These are phyloP conservation scores for Leptoclinus maculatus DNA, from an alignment of 2,797 vertebrate species.

Conservation along the genomic window DNA sequence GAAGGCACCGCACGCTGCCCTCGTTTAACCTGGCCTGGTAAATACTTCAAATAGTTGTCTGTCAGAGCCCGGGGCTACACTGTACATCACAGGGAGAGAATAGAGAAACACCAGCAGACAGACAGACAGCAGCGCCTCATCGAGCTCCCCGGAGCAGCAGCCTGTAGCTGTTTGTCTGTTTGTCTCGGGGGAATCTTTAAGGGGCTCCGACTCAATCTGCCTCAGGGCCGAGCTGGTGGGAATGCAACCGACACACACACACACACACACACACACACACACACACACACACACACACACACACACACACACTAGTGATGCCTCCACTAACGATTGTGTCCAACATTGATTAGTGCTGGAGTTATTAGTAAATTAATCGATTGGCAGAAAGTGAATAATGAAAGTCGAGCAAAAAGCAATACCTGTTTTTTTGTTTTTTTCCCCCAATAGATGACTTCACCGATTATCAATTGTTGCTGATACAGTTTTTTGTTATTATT, in stretches of 20 bases:
- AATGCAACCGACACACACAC: not conserved
- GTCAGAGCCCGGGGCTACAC: conserved; percentile 32
- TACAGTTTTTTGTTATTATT: not conserved
- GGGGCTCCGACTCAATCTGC: conserved; percentile 49
- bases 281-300: not conserved
- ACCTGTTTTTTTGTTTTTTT: not conserved
- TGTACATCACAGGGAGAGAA: conserved; percentile 34
- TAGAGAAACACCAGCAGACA: conserved; percentile 12
- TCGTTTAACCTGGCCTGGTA: conserved; percentile 33
- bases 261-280: too few species aligned
- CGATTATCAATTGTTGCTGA: not conserved
- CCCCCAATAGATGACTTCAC: not conserved
- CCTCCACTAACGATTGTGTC: not conserved
- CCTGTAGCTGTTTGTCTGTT: conserved; percentile 18
- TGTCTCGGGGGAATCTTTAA: conserved; percentile 58
- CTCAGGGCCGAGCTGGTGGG: conserved; percentile 20
- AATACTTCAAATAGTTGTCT: conserved; percentile 28
- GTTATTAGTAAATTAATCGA: not conserved
- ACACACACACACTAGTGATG: not conserved
- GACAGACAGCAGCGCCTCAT: conserved; percentile 1
- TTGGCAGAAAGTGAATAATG: too few species aligned
- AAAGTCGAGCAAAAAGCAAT: not conserved
- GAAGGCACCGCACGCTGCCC: not conserved
- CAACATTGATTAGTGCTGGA: not conserved
- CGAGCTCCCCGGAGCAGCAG: conserved; percentile 11